These are phyloP conservation scores for Orcinus orca DNA, from an alignment of 2,113 vertebrate species.

Conservation along the genomic window DNA sequence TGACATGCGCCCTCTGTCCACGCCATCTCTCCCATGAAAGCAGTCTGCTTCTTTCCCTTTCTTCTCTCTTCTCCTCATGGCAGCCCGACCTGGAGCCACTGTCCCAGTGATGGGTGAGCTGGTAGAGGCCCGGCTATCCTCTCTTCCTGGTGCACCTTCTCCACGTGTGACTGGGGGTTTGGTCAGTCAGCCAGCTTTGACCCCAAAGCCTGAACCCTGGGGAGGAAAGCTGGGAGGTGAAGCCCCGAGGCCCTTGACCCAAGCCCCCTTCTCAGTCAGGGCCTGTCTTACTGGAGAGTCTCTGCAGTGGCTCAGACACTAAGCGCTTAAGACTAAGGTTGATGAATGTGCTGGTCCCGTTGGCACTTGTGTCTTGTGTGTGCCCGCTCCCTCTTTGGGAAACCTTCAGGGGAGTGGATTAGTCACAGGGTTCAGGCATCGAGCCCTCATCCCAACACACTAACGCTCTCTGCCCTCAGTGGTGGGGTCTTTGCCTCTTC, in stretches of 20 bases:
- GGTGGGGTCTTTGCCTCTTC: neutral
- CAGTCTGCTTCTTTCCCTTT: neutral
- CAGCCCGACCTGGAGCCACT: neutral
- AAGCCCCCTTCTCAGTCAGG: neutral
- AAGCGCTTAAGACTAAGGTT: neutral
- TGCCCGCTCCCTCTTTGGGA: neutral
- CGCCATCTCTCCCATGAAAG: neutral
- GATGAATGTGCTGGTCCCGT: accelerated
- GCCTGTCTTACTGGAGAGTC: neutral
- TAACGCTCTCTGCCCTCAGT: neutral
- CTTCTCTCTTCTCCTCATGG: neutral
- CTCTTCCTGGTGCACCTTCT: neutral
- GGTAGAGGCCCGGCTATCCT: too few relatives aligned
- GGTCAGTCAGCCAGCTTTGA: neutral
- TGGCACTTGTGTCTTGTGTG: neutral
- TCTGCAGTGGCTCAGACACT: neutral
- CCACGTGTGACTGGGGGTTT: neutral
- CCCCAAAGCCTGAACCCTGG: accelerated
- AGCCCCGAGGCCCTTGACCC: neutral
- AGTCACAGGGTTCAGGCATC: neutral
- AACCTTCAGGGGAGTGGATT: neutral
- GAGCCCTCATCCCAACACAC: neutral
- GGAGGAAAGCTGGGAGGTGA: neutral
- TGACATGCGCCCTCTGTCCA: neutral
- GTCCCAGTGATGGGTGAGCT: neutral